Percentiles rank a stretch among this genome's conserved stretches.
Evolutionary conservation across 2,113 vertebrate genomes (phyloP).

Genomic region (Zeus faber): DNA sequence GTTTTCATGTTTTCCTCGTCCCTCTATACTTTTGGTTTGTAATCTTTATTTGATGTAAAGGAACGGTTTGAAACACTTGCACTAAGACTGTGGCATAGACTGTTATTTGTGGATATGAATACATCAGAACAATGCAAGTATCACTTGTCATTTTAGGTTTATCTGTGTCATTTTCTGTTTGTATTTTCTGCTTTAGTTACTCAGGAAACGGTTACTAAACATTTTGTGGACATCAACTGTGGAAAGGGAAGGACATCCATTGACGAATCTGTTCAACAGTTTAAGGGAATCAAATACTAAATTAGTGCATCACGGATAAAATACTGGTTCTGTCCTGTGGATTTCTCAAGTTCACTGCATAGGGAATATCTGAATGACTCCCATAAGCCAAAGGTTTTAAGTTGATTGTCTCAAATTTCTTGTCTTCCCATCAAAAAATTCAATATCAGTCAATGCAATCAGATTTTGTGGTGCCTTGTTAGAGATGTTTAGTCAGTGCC

Average conservation of each 20-base stretch:
- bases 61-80: constrained; percentile 38
- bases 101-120: background rate
- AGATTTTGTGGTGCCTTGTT: constrained; percentile 54
- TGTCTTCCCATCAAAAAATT: constrained; percentile 42
- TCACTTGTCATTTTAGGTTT: constrained; percentile 15
- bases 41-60: constrained; percentile 15
- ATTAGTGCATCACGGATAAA: too few relatives aligned
- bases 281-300: background rate
- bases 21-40: constrained; percentile 6
- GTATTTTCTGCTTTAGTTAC: constrained; percentile 15
- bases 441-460: constrained; percentile 33
- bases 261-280: constrained; percentile 25
- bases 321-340: too few relatives aligned
- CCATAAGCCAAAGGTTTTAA: constrained; percentile 43
- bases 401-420: constrained; percentile 2
- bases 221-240: constrained; percentile 11
- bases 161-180: constrained; percentile 5
- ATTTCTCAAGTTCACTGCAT: constrained; percentile 11
- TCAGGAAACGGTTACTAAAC: constrained; percentile 9
- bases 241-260: constrained; percentile 47
- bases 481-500: constrained; percentile 6
- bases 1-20: too few relatives aligned
- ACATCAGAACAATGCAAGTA: background rate
- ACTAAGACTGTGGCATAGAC: constrained; percentile 51
- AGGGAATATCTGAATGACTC: constrained; percentile 29